These are phyloP conservation scores for Ammospiza nelsoni DNA, from an alignment of 2,113 vertebrate species.

Conservation along the genomic window DNA sequence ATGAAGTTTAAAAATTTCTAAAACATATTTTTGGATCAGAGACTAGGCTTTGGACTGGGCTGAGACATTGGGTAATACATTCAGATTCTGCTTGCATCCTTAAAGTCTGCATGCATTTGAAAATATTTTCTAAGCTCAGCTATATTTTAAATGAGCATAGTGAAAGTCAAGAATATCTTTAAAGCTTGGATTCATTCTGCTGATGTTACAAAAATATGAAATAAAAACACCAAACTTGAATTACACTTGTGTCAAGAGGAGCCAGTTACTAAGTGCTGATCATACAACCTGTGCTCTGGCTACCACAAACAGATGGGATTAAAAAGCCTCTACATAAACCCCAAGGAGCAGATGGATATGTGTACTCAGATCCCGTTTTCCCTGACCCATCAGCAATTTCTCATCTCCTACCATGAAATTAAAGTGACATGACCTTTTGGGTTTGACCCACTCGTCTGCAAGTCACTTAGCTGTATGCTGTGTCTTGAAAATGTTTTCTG, in stretches of 20 bases:
- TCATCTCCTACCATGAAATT: slow-evolving; percentile 23
- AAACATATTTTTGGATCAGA: background rate
- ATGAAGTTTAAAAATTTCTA: background rate
- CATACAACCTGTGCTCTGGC: slow-evolving; percentile 7
- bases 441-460: background rate
- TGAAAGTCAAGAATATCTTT: slow-evolving; percentile 11
- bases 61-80: background rate
- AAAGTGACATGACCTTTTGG: slow-evolving; percentile 10
- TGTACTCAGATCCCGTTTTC: background rate
- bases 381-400: slow-evolving; percentile 33
- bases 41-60: background rate
- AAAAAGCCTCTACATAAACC: background rate
- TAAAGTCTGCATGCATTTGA: background rate
- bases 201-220: background rate
- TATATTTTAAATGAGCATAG: background rate
- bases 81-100: background rate
- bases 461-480: background rate
- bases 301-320: slow-evolving; percentile 26
- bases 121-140: background rate
- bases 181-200: slow-evolving; percentile 31
- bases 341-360: background rate
- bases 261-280: slow-evolving; percentile 5
- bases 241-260: slow-evolving; percentile 5
- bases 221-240: background rate
- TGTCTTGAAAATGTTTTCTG: background rate